phyloP scores from a whole-genome alignment of 2,888 invertebrate species.

The Calameuta filiformis region DNA sequence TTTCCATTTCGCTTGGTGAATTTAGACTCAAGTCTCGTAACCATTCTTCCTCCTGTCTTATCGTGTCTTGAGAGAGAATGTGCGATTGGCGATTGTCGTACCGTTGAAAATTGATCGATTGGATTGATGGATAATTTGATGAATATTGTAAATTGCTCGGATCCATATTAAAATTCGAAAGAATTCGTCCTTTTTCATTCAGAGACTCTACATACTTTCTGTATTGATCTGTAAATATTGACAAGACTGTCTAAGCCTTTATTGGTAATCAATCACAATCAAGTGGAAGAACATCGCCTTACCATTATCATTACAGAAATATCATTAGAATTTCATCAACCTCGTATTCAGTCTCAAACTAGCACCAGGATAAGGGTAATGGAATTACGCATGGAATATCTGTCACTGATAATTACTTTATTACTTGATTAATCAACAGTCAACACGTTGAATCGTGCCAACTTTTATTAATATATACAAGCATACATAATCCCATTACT shows the following conservation, averaged over 20 bases:
- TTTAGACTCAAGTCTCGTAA: background rate
- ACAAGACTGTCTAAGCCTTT: background rate
- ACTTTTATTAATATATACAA: conserved; percentile 19
- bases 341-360: background rate
- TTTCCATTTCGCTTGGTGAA: background rate
- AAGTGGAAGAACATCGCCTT: background rate
- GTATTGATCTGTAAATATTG: background rate
- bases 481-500: conserved; percentile 48
- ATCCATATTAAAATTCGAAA: background rate
- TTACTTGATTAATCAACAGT: conserved; percentile 1
- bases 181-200: background rate
- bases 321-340: background rate
- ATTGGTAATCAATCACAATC: background rate
- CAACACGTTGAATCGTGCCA: background rate
- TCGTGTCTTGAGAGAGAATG: background rate
- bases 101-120: background rate
- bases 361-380: conserved; percentile 29
- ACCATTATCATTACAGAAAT: background rate
- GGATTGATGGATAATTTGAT: background rate
- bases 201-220: background rate
- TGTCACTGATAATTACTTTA: conserved; percentile 15
- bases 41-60: background rate
- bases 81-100: background rate
- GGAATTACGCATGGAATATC: conserved; percentile 42
- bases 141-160: background rate